Base-by-base conservation (phyloP, 2,113 vertebrate genomes). In the Festucalex cinctus region DNA sequence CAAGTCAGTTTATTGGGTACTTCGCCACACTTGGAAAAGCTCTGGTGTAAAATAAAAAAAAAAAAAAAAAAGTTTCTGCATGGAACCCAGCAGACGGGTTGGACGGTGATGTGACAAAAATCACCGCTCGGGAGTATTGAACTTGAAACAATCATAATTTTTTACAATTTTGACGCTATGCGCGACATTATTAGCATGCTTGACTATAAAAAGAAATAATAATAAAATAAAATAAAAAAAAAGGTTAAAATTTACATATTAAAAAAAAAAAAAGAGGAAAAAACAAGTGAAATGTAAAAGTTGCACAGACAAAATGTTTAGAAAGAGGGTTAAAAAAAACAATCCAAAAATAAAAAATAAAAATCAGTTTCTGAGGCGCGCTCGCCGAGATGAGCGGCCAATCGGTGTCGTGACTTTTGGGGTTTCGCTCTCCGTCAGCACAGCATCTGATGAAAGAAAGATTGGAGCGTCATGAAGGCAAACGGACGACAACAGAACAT, bases 381-480 rank as follows among this genome's bases (percentile, higher is more conserved):
- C 83, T 20, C 87, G 85, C n/a, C 92, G 72, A 9, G 94, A 93
- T 1, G 93, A 84, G 67, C 95, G 93, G 66, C 89, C 86, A 74
- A 98, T 96, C 71, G 96, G 96, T 1, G 96, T 98, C 0, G 93
- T 95, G 84, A 94, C 95, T 91, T 93, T 95, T 19, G 96, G 96
- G 0, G 94, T 97, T 82, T 98, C 95, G 0, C 91, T 93, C 20
- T 95, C 95, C 0, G 53, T 88, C 90, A 98, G 90, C 41, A 96
- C 91, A 37, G 94, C 94, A 0, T 68, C 89, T 83, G 87, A 68
- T 9, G 90, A 28, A 32, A 49, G 89, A 58, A 49, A 0, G 0
- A 62, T 49, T 17, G 48, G 3, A 69, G 41, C 39, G 19, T n/a
- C 17, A 26, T 51, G 36, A n/a, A 56, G n/a, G 19, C 12, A 22